A percentile compares a stretch with the other conserved stretches of the same genome.
These are phyloP conservation scores for Cepaea hortensis DNA, from an alignment of 2,888 invertebrate genomes.

Conservation along the genomic window DNA sequence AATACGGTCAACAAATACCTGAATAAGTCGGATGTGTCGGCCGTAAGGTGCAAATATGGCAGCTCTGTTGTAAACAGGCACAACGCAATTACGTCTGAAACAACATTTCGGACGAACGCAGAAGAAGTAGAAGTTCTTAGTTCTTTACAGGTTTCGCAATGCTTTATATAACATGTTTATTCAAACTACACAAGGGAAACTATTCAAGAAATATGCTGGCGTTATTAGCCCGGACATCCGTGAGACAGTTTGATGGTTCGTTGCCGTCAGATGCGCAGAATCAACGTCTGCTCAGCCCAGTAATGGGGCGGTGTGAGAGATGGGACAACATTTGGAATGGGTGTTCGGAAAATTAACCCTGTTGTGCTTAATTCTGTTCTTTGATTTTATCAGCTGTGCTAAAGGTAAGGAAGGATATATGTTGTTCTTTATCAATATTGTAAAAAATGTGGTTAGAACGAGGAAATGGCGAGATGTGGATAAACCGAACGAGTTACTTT, in stretches of 20 bases:
- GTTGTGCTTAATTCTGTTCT: background rate
- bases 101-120: no score
- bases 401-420: slow-evolving; percentile 4
- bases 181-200: background rate
- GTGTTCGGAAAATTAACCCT: slow-evolving; percentile 29
- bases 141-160: no score
- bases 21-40: no score
- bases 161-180: no score
- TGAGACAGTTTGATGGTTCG: background rate
- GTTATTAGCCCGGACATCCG: slow-evolving; percentile 26
- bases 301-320: slow-evolving; percentile 38
- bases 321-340: slow-evolving; percentile 30
- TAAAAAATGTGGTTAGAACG: no score
- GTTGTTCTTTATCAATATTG: no score
- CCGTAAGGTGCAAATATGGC: no score
- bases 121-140: no score
- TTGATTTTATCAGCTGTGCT: background rate
- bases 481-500: background rate
- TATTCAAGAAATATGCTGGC: background rate
- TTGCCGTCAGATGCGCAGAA: slow-evolving; percentile 22
- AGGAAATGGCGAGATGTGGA: no score
- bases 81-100: no score
- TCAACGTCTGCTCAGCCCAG: slow-evolving; percentile 17
- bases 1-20: no score
- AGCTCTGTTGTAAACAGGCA: no score